phyloP scores from a whole-genome alignment of 2,797 vertebrate species.

The Cuculus canorus region DNA sequence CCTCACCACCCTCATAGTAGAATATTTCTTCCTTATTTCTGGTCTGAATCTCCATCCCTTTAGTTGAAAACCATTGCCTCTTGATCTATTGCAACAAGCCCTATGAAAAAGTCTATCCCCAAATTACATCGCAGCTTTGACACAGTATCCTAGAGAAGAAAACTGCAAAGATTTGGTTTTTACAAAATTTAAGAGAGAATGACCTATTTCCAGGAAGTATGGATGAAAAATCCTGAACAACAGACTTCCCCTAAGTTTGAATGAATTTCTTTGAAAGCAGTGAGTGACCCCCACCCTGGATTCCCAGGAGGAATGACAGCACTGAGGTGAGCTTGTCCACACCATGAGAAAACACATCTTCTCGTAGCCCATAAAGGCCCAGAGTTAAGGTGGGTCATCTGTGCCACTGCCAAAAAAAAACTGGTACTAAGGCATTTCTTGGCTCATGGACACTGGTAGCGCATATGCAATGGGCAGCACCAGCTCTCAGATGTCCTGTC shows the following conservation, averaged over 20 bases:
- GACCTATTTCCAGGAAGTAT: background rate
- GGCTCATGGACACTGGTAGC: background rate
- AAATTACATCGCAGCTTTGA: background rate
- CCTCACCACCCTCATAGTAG: too few species aligned
- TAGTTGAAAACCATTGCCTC: background rate
- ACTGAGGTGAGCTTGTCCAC: background rate
- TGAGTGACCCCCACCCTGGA: fast-evolving
- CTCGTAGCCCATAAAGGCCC: background rate
- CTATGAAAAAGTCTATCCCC: background rate
- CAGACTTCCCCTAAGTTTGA: background rate
- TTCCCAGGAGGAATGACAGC: background rate
- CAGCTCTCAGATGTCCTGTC: background rate
- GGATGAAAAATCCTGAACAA: background rate
- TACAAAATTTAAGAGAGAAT: background rate
- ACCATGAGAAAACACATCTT: background rate
- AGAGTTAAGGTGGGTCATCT: background rate
- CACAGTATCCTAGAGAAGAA: background rate
- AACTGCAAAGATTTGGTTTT: background rate
- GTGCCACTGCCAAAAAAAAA: background rate
- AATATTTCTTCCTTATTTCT: too few species aligned
- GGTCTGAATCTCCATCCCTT: too few species aligned
- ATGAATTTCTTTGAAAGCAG: background rate
- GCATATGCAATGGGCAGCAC: background rate
- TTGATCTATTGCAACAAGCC: background rate
- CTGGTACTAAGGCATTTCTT: background rate